Percentiles rank a stretch among this genome's conserved stretches.
phyloP scores from a whole-genome alignment of 2,113 vertebrate genomes.

The Trichechus manatus region DNA sequence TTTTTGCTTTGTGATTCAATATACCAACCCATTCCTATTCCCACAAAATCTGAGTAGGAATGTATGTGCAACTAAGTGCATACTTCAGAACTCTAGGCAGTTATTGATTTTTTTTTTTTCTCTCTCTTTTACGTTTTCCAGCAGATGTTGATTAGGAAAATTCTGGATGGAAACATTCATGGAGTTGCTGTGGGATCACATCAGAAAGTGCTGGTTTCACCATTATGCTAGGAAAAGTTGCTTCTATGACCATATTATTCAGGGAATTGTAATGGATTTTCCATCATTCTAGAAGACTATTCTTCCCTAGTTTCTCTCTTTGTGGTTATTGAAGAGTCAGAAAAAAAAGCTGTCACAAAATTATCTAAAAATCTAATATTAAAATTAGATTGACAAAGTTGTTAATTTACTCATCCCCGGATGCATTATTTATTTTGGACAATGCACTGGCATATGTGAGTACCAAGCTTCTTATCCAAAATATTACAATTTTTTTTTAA shows the following conservation, averaged over 20 bases:
- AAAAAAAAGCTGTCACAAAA: neutral
- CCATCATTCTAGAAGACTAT: neutral
- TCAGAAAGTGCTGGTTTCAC: constrained; percentile 10
- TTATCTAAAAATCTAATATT: neutral
- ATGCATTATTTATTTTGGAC: neutral
- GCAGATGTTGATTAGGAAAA: constrained; percentile 39
- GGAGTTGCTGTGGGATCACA: neutral
- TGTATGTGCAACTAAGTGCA: neutral
- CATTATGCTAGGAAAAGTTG: constrained; percentile 24
- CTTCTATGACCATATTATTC: constrained; percentile 22
- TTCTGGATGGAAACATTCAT: neutral
- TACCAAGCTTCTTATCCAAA: constrained; percentile 40
- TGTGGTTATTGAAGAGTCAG: neutral
- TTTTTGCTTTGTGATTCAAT: constrained; percentile 50
- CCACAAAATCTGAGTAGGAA: neutral
- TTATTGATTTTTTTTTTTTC: constrained; percentile 4
- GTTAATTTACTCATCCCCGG: neutral
- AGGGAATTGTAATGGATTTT: constrained; percentile 56
- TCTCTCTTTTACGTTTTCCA: constrained; percentile 35
- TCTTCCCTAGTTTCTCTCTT: neutral
- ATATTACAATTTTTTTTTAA: neutral
- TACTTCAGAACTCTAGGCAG: neutral
- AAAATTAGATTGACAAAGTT: constrained; percentile 21
- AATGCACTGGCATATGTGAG: neutral
- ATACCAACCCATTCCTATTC: neutral